Evolutionary conservation across 2,888 invertebrate species (phyloP).

Genomic region (Euproctis similis): DNA sequence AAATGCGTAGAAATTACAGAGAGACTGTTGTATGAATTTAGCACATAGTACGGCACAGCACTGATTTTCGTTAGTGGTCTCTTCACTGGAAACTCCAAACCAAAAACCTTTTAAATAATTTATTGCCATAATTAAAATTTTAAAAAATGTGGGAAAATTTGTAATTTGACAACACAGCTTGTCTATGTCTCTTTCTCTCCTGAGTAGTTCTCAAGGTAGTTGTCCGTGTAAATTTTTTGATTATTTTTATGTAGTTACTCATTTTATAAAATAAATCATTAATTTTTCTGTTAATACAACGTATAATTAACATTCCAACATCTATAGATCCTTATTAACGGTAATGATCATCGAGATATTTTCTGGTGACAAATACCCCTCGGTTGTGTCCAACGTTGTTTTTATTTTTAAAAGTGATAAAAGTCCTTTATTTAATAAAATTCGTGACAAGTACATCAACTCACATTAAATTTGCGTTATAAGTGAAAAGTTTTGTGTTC

Average conservation of each 20-base stretch:
- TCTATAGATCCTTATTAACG: conserved; percentile 33
- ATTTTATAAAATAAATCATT: conserved; percentile 38
- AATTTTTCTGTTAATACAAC: conserved; percentile 16
- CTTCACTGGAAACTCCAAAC: no score
- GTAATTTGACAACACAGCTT: conserved; percentile 34
- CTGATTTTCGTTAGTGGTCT: no score
- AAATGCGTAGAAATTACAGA: no score
- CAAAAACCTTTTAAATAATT: no score
- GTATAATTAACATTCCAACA: conserved; percentile 12
- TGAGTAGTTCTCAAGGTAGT: conserved; percentile 70
- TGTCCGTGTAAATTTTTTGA: conserved; percentile 44
- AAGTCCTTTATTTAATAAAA: conserved; percentile 6
- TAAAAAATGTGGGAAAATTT: no score
- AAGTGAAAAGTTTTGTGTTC: no score
- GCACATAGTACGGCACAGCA: no score
- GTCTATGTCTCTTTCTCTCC: conserved; percentile 65
- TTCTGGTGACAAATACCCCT: conserved; percentile 46
- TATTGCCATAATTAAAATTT: no score
- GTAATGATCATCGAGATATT: conserved; percentile 67
- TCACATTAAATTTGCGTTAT: no score
- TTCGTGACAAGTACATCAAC: no score
- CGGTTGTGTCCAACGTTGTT: conserved; percentile 64
- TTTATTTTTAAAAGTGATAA: conserved; percentile 46
- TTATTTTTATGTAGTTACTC: conserved; percentile 36
- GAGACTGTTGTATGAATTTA: no score